A percentile compares a stretch with the other conserved stretches of the same genome.
These are phyloP conservation scores for Charanyca ferruginea DNA, from an alignment of 2,888 invertebrate species.

Conservation along the genomic window DNA sequence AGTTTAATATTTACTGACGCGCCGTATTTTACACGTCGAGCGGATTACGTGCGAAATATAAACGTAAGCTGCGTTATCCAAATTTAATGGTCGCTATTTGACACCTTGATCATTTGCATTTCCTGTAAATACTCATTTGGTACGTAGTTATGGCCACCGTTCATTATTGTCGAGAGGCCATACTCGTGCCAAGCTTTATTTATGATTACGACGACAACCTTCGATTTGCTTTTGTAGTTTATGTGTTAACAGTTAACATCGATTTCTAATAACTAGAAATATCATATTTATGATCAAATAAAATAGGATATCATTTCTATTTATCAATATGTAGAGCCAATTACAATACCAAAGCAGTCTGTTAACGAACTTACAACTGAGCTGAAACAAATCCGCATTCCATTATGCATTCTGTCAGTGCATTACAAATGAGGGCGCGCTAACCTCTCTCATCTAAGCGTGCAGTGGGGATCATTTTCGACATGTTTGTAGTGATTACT, in stretches of 20 bases:
- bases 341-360: constrained; percentile 48
- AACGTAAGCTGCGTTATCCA: constrained; percentile 81
- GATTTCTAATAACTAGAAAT: constrained; percentile 28
- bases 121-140: constrained; percentile 76
- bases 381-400: constrained; percentile 71
- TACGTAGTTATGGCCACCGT: constrained; percentile 73
- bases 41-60: constrained; percentile 86
- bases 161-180: constrained; percentile 74
- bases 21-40: constrained; percentile 85
- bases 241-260: constrained; percentile 40
- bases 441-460: constrained; percentile 68
- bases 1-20: constrained; percentile 87
- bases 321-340: constrained; percentile 29
- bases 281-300: constrained; percentile 5
- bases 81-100: constrained; percentile 84
- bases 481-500: constrained; percentile 85
- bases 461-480: constrained; percentile 80
- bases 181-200: constrained; percentile 62
- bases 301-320: constrained; percentile 9
- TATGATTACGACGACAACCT: constrained; percentile 67
- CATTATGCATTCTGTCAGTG: constrained; percentile 83
- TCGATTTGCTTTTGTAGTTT: constrained; percentile 54
- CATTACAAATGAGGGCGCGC: constrained; percentile 78
- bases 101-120: constrained; percentile 81
- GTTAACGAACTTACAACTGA: constrained; percentile 65